Percentiles rank a stretch among this genome's conserved stretches.
phyloP scores from a whole-genome alignment of 2,113 vertebrate genomes.

The Parotia lawesii region DNA sequence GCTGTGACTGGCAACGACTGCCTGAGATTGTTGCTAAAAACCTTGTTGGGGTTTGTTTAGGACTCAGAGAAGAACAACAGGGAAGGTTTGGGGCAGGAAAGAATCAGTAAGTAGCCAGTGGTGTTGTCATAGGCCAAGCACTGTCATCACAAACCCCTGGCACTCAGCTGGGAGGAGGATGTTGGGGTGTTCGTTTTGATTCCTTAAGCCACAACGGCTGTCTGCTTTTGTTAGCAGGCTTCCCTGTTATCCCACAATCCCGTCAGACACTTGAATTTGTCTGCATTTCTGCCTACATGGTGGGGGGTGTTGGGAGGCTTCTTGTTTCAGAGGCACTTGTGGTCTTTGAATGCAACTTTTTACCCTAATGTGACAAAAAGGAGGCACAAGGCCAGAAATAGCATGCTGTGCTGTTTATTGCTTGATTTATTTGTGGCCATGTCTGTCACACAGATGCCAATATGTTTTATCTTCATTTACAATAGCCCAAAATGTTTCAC shows the following conservation, averaged over 20 bases:
- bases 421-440: slow-evolving; percentile 59
- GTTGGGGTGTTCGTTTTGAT: neutral
- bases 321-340: slow-evolving; percentile 20
- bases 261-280: slow-evolving; percentile 29
- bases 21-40: neutral
- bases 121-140: neutral
- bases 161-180: neutral
- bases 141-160: neutral
- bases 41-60: neutral
- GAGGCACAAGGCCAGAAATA: slow-evolving; percentile 55
- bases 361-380: slow-evolving; percentile 54
- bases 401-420: slow-evolving; percentile 62
- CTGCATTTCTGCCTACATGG: slow-evolving; percentile 14
- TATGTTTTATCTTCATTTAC: slow-evolving; percentile 64
- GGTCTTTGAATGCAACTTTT: slow-evolving; percentile 47
- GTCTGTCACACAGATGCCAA: slow-evolving; percentile 57
- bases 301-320: neutral
- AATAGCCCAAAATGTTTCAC: slow-evolving; percentile 35
- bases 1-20: neutral
- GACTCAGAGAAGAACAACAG: neutral
- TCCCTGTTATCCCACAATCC: slow-evolving; percentile 10
- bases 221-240: slow-evolving; percentile 38
- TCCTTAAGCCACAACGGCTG: neutral
- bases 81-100: neutral
- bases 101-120: neutral